Evolutionary conservation across 2,113 vertebrate genomes (phyloP).

Genomic region (Dascyllus trimaculatus): DNA sequence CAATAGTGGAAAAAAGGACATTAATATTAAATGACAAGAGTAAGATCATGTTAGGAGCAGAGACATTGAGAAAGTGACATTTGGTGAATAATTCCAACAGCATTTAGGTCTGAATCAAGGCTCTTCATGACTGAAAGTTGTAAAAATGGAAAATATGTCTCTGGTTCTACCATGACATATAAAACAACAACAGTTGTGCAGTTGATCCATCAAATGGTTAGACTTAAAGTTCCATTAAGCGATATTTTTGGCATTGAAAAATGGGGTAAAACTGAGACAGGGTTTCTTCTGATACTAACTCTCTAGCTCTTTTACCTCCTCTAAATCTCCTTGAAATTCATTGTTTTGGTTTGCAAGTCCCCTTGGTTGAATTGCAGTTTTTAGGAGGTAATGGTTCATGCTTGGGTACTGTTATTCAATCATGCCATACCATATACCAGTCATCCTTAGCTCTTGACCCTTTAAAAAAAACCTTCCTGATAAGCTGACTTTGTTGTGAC

Average conservation of each 20-base stretch:
- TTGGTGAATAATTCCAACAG: conserved; percentile 6
- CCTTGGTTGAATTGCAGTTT: no score
- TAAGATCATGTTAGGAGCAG: conserved; percentile 55
- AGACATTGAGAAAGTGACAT: conserved; percentile 27
- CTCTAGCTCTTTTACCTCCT: no score
- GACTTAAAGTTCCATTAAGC: conserved; percentile 60
- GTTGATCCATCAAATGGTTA: background rate
- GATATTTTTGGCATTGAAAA: background rate
- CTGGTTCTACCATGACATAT: conserved; percentile 60
- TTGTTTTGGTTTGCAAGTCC: no score
- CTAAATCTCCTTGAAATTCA: no score
- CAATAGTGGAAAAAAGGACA: background rate
- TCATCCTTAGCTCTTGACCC: no score
- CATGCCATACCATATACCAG: no score
- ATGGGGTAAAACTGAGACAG: no score
- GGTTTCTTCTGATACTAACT: background rate
- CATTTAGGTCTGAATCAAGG: background rate
- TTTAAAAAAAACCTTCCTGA: no score
- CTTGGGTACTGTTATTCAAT: no score
- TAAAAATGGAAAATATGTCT: conserved; percentile 14
- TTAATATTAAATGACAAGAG: no score
- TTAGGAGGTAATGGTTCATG: no score
- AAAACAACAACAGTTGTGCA: conserved; percentile 8
- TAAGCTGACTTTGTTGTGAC: no score
- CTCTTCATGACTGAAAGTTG: background rate